Evolutionary conservation across 2,888 invertebrate species (phyloP).

Genomic region (Xylocampa areola): DNA sequence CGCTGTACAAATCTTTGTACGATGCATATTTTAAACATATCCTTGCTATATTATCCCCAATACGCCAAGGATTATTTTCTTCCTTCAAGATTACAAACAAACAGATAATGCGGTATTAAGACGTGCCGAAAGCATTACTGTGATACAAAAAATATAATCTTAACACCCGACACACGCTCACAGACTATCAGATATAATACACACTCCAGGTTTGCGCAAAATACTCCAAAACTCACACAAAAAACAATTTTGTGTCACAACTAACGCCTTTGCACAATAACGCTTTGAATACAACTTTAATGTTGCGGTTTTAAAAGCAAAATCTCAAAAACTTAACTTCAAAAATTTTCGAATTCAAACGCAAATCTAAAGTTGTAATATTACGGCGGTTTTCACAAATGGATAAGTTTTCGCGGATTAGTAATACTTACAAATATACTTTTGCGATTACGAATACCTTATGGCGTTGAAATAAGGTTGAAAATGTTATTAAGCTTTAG

Average conservation of each 20-base stretch:
- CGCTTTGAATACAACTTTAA: constrained; percentile 9
- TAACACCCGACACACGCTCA: constrained; percentile 45
- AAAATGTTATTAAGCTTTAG: neutral
- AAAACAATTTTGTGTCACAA: constrained; percentile 69
- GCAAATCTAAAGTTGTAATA: constrained; percentile 37
- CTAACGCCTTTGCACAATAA: constrained; percentile 64
- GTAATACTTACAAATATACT: constrained; percentile 5
- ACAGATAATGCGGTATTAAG: constrained; percentile 24
- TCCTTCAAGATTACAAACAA: constrained; percentile 42
- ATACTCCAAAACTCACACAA: constrained; percentile 52
- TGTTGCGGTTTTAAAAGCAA: constrained; percentile 3
- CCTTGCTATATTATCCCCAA: constrained; percentile 1
- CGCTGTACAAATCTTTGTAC: neutral
- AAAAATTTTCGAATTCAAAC: neutral
- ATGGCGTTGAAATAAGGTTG: constrained; percentile 2
- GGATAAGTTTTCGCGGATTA: constrained; percentile 46
- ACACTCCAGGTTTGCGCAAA: constrained; percentile 69
- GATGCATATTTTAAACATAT: neutral
- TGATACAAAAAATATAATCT: constrained; percentile 41
- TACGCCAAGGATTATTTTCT: constrained; percentile 4
- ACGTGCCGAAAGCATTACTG: constrained; percentile 44
- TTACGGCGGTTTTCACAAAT: constrained; percentile 43
- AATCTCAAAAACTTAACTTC: neutral
- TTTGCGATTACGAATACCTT: constrained; percentile 12
- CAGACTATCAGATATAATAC: constrained; percentile 58